phyloP scores from a whole-genome alignment of 2,888 invertebrate genomes.

The Cheilosia variabilis region DNA sequence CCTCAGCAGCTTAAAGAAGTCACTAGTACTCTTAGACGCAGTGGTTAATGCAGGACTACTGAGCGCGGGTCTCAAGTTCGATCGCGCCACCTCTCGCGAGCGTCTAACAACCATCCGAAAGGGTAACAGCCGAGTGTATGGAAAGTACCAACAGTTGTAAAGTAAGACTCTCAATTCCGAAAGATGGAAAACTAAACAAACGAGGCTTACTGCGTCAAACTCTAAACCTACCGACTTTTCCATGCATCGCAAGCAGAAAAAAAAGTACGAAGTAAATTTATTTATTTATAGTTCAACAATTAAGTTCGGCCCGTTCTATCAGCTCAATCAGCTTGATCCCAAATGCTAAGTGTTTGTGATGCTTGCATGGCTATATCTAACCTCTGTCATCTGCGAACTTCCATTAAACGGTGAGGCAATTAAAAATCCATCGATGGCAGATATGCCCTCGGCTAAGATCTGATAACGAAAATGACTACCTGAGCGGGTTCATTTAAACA shows the following conservation, averaged over 20 bases:
- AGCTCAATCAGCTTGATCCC: not conserved
- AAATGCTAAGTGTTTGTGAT: not conserved
- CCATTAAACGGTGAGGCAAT: not conserved
- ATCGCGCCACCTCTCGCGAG: too few species aligned
- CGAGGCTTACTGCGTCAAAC: too few species aligned
- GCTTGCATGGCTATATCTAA: not conserved
- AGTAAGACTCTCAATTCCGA: too few species aligned
- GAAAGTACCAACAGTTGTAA: too few species aligned
- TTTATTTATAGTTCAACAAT: not conserved
- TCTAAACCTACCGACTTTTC: too few species aligned
- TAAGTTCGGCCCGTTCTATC: not conserved
- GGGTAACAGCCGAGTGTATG: too few species aligned
- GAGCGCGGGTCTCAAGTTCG: too few species aligned
- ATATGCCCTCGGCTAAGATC: slow-evolving; percentile 1
- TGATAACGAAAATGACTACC: not conserved
- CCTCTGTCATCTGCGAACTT: not conserved
- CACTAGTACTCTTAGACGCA: too few species aligned
- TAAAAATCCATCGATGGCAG: slow-evolving; percentile 16
- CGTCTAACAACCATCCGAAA: too few species aligned
- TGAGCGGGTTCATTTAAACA: not conserved
- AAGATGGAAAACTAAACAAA: too few species aligned
- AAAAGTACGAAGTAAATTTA: not conserved
- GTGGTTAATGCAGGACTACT: too few species aligned
- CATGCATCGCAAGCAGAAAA: not conserved
- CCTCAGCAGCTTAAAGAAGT: too few species aligned